Evolutionary conservation across 1,140 invertebrate genomes (phyloP), one percentile per base, ranked within the genome.

Genomic region (Trachymyrmex septentrionalis): DNA sequence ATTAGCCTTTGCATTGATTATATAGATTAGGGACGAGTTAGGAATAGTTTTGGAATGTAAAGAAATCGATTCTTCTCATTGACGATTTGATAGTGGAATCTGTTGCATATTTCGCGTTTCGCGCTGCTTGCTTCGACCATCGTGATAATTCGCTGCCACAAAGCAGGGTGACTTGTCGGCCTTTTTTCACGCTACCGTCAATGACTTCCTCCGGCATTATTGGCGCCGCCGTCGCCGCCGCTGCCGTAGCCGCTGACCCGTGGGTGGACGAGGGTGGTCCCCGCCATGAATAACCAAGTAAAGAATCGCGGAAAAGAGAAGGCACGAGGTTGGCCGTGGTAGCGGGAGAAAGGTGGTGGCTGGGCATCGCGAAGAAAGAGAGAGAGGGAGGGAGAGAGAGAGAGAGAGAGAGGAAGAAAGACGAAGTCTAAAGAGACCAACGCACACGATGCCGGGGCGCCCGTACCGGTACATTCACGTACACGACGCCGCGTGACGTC

Each of bases 401-500:
- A 86, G 90, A 85, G 55, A 85, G 34, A 77, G 63, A 82, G 86
- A 64, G 85, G 89, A 66, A 88, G 86, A 86, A 85, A 85, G 91
- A 80, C 88, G 90, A 89, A 88, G 90, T 92, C 91, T 93, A 91
- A 92, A 92, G 93, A 93, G 93, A 93, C 87, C 90, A 75, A 93
- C 92, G 92, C 93, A 94, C 92, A 94, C 93, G 93, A 93, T 88
- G 92, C 86, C 88, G 88, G 77, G 77, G 87, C 92, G 92, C 92
- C 91, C 91, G 92, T 93, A 86, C 90, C 92, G 92, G 93, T 92
- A 94, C 93, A 94, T 94, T 94, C 93, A 94, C 93, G 92, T 93
- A 95, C 93, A 94, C 87, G 90, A 75, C 84, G 87, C 88, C 91
- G 93, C 93, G 94, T 95, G 95, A 95, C 95, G 95, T 95, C 94